A percentile compares a stretch with the other conserved stretches of the same genome.
These are phyloP conservation scores for Nothoprocta perdicaria DNA, from an alignment of 2,113 vertebrate species.

Conservation along the genomic window DNA sequence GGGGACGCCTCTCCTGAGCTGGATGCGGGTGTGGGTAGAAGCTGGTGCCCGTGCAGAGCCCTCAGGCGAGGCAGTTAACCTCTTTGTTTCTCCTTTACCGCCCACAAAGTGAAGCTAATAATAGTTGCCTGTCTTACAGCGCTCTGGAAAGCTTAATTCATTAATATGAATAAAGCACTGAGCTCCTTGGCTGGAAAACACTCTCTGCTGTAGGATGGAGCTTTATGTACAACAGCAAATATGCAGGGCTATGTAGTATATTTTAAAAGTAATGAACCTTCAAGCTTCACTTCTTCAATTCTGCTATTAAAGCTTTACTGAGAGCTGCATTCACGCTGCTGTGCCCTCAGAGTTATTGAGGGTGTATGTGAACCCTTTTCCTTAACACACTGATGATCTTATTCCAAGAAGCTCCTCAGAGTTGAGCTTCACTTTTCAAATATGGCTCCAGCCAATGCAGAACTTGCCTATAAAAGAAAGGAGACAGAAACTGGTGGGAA, in stretches of 20 bases:
- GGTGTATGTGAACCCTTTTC: neutral
- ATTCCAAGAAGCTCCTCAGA: neutral
- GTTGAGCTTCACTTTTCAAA: neutral
- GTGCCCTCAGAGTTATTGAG: neutral
- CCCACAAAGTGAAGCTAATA: slow-evolving; percentile 28
- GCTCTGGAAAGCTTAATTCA: slow-evolving; percentile 31
- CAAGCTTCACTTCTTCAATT: slow-evolving; percentile 27
- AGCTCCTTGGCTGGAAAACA: neutral
- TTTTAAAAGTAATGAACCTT: slow-evolving; percentile 59
- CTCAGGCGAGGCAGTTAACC: neutral
- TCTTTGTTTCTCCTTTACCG: slow-evolving; percentile 24
- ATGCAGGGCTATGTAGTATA: slow-evolving; percentile 8
- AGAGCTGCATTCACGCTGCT: slow-evolving; percentile 37
- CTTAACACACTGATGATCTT: neutral
- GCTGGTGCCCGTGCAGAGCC: neutral
- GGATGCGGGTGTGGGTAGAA: neutral
- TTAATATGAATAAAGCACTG: neutral
- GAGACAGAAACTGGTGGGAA: neutral
- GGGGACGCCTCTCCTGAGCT: neutral
- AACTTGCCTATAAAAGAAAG: neutral
- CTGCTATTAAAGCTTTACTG: slow-evolving; percentile 37
- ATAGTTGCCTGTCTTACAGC: neutral
- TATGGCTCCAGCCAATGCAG: neutral
- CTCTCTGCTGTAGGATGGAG: neutral
- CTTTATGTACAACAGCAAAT: slow-evolving; percentile 1